Base-by-base conservation (phyloP, 1,140 invertebrate species). In the Sinonovacula constricta region DNA sequence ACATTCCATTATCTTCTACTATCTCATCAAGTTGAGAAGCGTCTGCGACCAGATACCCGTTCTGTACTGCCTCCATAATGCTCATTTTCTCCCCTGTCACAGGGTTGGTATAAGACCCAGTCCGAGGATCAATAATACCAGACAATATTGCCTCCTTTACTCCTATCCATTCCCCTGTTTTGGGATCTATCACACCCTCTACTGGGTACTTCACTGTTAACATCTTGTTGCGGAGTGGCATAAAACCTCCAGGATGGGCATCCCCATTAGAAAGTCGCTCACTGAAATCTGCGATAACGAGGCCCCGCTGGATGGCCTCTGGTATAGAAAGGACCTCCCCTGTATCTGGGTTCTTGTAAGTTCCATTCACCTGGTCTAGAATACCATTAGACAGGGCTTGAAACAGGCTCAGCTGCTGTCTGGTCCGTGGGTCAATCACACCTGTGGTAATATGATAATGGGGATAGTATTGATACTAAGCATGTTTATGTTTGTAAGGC, bases 331-430 rank as follows among this genome's bases (percentile, higher is more conserved):
- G 86, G 2, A 93, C 90, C 81, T 96, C 94, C 60, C 96, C 96
- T 72, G 94, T 93, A 86, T 95, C 93, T 10, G 95, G 94, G 92
- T 98, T 95, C 59, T 68, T 92, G 54, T 91, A 91, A 0, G 83
- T 85, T 3, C 96, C 95, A 80, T 94, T 94, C 15, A 82, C 75
- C 7, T 93, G 92, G 92, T 98, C 96, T 71, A 99, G 89, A 57
- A 99, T 93, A 54, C 96, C 96, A 81, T 95, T 93, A 59, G 95
- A 92, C 5, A 99, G 92, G 0, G 97, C 97, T 91, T 98, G 94
- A 33, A 94, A 94, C 3, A 98, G 94, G 24, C 93, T 95, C 0
- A 99, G 83, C 4, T 93, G 91, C 83, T 97, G 94, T 71, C 95
- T 95, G 77, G 94, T 93, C 86, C 95, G 93, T 18, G 95, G 95